These are phyloP conservation scores for Manacus vitellinus DNA, from an alignment of 2,113 vertebrate species.

Conservation along the genomic window DNA sequence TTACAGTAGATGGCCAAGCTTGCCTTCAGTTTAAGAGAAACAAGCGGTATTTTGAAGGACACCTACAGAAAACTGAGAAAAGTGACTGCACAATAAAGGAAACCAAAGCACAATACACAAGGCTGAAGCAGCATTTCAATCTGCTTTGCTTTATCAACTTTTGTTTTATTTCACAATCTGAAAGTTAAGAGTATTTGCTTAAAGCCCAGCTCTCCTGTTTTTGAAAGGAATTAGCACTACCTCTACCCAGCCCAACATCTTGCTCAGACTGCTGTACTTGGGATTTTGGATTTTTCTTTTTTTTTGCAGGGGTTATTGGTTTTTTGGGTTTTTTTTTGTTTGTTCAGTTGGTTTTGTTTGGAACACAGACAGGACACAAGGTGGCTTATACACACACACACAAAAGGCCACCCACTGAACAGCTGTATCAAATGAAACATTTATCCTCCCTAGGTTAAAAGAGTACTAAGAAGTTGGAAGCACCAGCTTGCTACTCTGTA, in stretches of 20 bases:
- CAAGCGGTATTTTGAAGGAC: not conserved
- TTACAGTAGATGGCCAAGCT: not conserved
- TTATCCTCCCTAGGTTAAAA: not conserved
- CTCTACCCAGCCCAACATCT: not conserved
- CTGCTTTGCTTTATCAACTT: not conserved
- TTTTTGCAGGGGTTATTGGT: not conserved
- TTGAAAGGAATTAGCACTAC: not conserved
- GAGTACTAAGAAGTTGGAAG: not conserved
- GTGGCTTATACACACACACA: not conserved
- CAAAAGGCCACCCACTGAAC: not conserved
- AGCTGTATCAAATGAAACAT: not conserved
- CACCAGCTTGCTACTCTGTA: not conserved
- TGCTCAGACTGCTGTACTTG: accelerated
- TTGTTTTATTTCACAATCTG: not conserved
- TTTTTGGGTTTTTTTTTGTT: not conserved
- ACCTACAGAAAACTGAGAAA: not conserved
- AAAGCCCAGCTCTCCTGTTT: not conserved
- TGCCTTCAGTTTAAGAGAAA: not conserved
- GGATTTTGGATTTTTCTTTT: accelerated
- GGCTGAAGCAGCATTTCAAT: not conserved
- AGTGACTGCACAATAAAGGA: not conserved
- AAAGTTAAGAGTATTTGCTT: not conserved
- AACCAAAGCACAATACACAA: not conserved
- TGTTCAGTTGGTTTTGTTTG: not conserved
- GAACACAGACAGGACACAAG: not conserved